phyloP scores from a whole-genome alignment of 1,140 invertebrate genomes.

The Brachionus paranguensis region DNA sequence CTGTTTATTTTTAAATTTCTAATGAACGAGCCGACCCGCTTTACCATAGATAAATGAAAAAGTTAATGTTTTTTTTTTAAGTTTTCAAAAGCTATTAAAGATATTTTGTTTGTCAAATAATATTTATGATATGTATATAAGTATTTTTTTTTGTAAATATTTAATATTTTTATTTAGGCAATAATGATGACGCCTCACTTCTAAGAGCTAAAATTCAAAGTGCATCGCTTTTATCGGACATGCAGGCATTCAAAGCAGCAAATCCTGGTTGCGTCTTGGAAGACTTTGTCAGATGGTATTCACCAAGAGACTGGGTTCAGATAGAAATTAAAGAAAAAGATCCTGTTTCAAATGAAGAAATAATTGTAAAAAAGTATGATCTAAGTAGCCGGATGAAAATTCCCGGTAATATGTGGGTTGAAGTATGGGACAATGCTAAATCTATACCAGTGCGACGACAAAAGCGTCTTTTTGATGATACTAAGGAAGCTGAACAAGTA shows the following conservation, averaged over 20 bases:
- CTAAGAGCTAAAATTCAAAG: slow-evolving; percentile 86
- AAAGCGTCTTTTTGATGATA: slow-evolving; percentile 87
- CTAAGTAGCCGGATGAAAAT: slow-evolving; percentile 84
- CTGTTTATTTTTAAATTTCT: no score
- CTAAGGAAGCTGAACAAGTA: slow-evolving; percentile 83
- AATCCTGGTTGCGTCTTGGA: slow-evolving; percentile 84
- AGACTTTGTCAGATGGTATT: slow-evolving; percentile 97
- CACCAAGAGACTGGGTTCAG: slow-evolving; percentile 83
- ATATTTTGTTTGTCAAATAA: no score
- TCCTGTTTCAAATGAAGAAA: slow-evolving; percentile 45
- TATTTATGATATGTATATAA: no score
- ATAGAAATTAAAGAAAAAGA: slow-evolving; percentile 50
- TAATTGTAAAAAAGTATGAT: slow-evolving; percentile 50
- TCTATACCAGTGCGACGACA: slow-evolving; percentile 80
- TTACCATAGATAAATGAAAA: no score
- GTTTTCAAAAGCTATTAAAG: no score
- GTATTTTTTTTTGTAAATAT: no score
- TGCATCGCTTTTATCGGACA: slow-evolving; percentile 86
- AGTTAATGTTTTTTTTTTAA: no score
- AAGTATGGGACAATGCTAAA: slow-evolving; percentile 73
- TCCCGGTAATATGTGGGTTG: slow-evolving; percentile 88
- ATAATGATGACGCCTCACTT: slow-evolving; percentile 67
- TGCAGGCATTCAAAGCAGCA: slow-evolving; percentile 97
- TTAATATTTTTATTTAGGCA: background rate
- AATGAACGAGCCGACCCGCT: no score